Base-by-base conservation (phyloP, 2,113 vertebrate genomes). In the Sula dactylatra region DNA sequence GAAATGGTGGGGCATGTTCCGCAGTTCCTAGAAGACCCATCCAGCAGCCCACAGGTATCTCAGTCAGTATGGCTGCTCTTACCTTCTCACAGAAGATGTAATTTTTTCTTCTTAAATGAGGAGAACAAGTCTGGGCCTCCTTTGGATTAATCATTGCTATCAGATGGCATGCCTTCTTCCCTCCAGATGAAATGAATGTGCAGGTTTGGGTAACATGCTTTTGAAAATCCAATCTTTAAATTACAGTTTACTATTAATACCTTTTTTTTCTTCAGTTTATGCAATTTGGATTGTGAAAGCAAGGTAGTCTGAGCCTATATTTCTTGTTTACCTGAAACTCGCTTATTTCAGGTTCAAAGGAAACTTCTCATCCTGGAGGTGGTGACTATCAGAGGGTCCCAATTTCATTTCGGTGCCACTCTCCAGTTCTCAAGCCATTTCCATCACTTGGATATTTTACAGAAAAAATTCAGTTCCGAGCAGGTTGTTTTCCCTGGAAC, bases 151-250 rank as follows among this genome's bases (percentile, higher is more conserved):
- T 93, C 82, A 38, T 5, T 86, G 64, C 79, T 94, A 96, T 96
- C 92, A 88, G 92, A 88, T 79, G 82, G 85, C 90, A 11, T 90
- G 73, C 73, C 74, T 93, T n/a, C 74, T 86, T 91, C 91, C 79
- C 90, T 82, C 42, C 74, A 66, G 58, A 93, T 38, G 54, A 82
- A 94, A 94, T 56, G 78, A 82, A 94, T 49, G 74, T 36, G 78
- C 70, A 65, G 59, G 67, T 95, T 90, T 86, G 82, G 93, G 87
- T 80, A 94, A 94, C 1, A 4, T 47, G 58, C 92, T 94, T 93
- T 88, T n/a, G 87, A 93, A 95, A 96, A 94, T 34, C 85, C 88
- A 49, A 50, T 86, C 90, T 97, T 94, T 69, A 92, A 96, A 94
- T 95, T 93, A 58, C 79, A 62, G 80, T 95, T 92, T 65, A 54